Evolutionary conservation across 2,113 vertebrate genomes (phyloP), one percentile per base, ranked within the genome.

Genomic region (Peromyscus californicus): DNA sequence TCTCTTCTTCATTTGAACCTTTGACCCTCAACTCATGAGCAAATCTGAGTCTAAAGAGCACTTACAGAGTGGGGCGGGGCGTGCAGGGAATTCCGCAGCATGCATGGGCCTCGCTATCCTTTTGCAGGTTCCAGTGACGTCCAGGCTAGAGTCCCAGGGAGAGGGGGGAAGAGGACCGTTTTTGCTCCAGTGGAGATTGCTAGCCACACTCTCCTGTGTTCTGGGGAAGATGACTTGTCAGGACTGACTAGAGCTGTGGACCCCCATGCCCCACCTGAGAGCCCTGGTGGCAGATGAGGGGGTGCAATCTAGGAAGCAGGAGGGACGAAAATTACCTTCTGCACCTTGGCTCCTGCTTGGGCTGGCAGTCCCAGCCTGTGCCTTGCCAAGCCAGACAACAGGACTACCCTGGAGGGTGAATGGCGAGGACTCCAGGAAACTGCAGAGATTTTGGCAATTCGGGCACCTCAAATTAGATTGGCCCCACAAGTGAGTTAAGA

Each of bases 301-400:
- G 57, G 87, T 75, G 75, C 22, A 39, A 61, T 57, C 31, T 54
- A 12, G 89, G 90, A 96, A 89, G 84, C 5, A 57, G 89, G 83
- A 65, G 88, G 59, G 57, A 96, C 29, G 29, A 72, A 89, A 89
- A 94, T 96, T 72, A 92, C 76, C 65, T 95, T 51, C 59, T 48
- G 0, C 7, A 76, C 24, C 16, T 96, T 48, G 54, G 59, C 63
- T 9, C 54, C 87, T 91, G 29, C 92, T 93, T 54, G 84, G 85
- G 76, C 54, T 59, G 96, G 94, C 87, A 79, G 95, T 70, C 12
- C 0, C 51, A 95, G 91, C 89, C 83, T 85, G 36, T n/a, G 88
- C 90, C 85, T 51, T 95, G 92, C 93, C 97, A 97, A 89, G 79
- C n/a, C 89, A 90, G 94, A 95, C 95, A 97, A 96, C 88, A 86